These are phyloP conservation scores for Hermetia illucens DNA, from an alignment of 1,140 invertebrate genomes.

Conservation along the genomic window DNA sequence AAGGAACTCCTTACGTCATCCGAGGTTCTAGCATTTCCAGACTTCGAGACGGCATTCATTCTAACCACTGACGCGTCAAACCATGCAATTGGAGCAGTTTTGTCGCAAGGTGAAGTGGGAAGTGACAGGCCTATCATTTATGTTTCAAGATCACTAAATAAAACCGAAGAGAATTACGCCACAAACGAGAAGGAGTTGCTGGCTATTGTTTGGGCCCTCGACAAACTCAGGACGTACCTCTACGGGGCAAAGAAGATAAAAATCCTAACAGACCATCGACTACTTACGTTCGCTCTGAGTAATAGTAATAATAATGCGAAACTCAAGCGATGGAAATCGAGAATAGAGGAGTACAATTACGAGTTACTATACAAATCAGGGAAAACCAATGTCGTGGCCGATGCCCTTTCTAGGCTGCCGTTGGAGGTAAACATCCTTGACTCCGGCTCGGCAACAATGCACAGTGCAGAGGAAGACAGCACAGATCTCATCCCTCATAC, in stretches of 20 bases:
- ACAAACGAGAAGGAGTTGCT: conserved; percentile 14
- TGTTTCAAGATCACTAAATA: conserved; percentile 15
- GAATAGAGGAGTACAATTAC: conserved; percentile 17
- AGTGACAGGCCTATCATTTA: conserved; percentile 20
- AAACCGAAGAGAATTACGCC: conserved; percentile 12
- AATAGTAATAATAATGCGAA: conserved; percentile 20
- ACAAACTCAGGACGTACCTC: no score
- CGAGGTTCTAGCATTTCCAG: conserved; percentile 25
- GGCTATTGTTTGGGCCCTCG: conserved; percentile 20
- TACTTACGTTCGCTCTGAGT: conserved; percentile 25
- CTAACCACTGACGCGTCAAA: conserved; percentile 14
- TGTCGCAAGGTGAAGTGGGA: conserved; percentile 17
- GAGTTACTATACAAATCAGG: conserved; percentile 16
- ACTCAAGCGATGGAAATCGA: conserved; percentile 22
- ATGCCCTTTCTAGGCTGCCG: background rate
- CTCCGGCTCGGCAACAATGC: background rate
- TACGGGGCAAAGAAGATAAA: conserved; percentile 5
- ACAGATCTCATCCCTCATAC: background rate
- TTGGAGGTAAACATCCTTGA: background rate
- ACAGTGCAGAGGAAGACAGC: background rate
- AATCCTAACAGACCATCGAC: conserved; percentile 19
- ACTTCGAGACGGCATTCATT: no score
- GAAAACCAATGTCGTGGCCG: conserved; percentile 7
- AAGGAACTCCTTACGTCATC: conserved; percentile 27
- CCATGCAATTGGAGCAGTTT: conserved; percentile 14